These are phyloP conservation scores for Tholera decimalis DNA, from an alignment of 2,888 invertebrate genomes.

Conservation along the genomic window DNA sequence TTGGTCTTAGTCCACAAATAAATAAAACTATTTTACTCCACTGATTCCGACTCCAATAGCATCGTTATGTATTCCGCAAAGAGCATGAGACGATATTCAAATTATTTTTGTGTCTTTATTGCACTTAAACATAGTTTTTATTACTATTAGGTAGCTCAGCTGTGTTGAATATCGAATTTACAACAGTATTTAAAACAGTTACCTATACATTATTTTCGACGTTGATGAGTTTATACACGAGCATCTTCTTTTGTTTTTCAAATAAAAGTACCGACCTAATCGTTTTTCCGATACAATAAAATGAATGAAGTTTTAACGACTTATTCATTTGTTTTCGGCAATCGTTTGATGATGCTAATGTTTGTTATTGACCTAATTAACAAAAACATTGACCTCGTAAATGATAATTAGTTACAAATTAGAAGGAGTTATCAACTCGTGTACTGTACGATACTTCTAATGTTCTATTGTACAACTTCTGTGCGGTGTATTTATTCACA, in stretches of 20 bases:
- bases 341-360: conserved; percentile 35
- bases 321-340: conserved; percentile 26
- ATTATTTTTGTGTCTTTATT: conserved; percentile 34
- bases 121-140: conserved; percentile 46
- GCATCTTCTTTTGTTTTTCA: conserved; percentile 4
- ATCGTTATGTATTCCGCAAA: conserved; percentile 47
- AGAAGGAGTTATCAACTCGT: conserved; percentile 42
- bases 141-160: conserved; percentile 35
- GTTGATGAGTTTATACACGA: neutral
- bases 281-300: conserved; percentile 22
- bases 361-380: conserved; percentile 48
- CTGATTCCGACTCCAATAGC: conserved; percentile 52
- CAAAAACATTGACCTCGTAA: conserved; percentile 40
- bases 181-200: conserved; percentile 19
- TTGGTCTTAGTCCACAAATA: conserved; percentile 69
- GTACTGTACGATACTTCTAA: too few species aligned
- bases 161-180: conserved; percentile 40
- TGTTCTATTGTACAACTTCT: too few species aligned
- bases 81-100: conserved; percentile 32
- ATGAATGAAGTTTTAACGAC: conserved; percentile 13
- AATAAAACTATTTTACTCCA: conserved; percentile 66
- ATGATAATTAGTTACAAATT: conserved; percentile 45
- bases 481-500: too few species aligned
- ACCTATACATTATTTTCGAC: conserved; percentile 5
- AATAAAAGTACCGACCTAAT: conserved; percentile 26